These are phyloP conservation scores for Saxicola maurus DNA, from an alignment of 2,797 vertebrate genomes.

Conservation along the genomic window DNA sequence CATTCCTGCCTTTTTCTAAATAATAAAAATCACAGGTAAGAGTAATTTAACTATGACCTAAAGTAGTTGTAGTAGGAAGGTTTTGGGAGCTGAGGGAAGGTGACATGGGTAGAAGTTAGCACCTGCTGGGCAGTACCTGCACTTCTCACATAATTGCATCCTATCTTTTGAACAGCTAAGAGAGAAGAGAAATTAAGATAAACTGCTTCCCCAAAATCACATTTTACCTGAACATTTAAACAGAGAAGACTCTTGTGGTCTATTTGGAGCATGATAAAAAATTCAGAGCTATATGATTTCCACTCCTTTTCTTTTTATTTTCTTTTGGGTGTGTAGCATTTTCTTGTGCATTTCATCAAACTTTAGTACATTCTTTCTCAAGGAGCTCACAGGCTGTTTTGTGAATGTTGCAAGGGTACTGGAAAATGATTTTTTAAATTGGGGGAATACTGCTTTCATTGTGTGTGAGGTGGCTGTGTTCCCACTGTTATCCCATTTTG, in stretches of 20 bases:
- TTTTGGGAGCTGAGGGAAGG: background rate
- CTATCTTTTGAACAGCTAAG: background rate
- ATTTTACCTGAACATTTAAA: background rate
- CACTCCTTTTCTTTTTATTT: rapidly evolving
- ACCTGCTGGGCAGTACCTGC: background rate
- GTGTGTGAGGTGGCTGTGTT: background rate
- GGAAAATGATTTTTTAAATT: background rate
- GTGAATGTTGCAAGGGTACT: background rate
- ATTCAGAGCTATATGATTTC: background rate
- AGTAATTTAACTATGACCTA: background rate
- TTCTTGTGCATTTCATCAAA: background rate
- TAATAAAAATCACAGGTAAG: background rate
- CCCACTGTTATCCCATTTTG: background rate
- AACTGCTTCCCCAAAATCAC: background rate
- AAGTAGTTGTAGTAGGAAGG: background rate
- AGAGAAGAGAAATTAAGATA: background rate
- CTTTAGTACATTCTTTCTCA: background rate
- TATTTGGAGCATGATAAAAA: background rate
- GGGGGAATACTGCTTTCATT: background rate
- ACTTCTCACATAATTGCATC: background rate
- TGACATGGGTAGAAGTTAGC: background rate
- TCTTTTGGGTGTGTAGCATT: background rate
- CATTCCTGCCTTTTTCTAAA: background rate
- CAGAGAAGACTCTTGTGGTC: background rate
- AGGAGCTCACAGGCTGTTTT: background rate